Conservation (phyloP, 2,888 invertebrate species). For the Sinelater perroti region DNA sequence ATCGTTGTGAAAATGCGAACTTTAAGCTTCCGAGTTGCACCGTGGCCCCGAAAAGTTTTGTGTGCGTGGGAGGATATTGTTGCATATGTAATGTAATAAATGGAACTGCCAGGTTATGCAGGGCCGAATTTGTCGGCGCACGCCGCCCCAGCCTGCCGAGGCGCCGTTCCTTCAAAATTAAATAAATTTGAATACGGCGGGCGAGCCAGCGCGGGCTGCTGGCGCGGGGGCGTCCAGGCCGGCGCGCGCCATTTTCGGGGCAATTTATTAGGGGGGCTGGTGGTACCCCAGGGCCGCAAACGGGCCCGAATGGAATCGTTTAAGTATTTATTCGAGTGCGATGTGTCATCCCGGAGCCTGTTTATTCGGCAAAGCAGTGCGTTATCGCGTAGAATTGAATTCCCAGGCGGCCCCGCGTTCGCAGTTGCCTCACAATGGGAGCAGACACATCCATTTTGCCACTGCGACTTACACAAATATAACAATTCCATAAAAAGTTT, state of each 20-base stretch:
- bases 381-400: conserved; percentile 40
- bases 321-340: conserved; percentile 39
- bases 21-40: too few species aligned
- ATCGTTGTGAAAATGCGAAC: too few species aligned
- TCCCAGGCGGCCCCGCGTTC: conserved; percentile 36
- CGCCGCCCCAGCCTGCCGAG: conserved; percentile 29
- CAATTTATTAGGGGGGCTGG: conserved; percentile 20
- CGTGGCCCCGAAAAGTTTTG: too few species aligned
- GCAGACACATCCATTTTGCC: conserved; percentile 39
- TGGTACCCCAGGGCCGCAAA: conserved; percentile 28
- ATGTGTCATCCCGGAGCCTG: conserved; percentile 39
- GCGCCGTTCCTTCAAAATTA: conserved; percentile 34
- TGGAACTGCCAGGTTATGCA: conserved; percentile 31
- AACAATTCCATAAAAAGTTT: conserved; percentile 39
- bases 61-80: too few species aligned
- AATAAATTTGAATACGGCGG: conserved; percentile 37
- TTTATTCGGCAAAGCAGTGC: conserved; percentile 39
- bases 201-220: conserved; percentile 24
- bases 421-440: conserved; percentile 34
- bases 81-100: too few species aligned
- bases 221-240: too few species aligned
- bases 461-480: conserved; percentile 40
- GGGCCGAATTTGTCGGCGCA: conserved; percentile 26
- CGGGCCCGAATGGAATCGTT: conserved; percentile 33
- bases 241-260: conserved; percentile 5